Evolutionary conservation across 2,888 invertebrate species (phyloP).

Genomic region (Apocheima hispidaria): DNA sequence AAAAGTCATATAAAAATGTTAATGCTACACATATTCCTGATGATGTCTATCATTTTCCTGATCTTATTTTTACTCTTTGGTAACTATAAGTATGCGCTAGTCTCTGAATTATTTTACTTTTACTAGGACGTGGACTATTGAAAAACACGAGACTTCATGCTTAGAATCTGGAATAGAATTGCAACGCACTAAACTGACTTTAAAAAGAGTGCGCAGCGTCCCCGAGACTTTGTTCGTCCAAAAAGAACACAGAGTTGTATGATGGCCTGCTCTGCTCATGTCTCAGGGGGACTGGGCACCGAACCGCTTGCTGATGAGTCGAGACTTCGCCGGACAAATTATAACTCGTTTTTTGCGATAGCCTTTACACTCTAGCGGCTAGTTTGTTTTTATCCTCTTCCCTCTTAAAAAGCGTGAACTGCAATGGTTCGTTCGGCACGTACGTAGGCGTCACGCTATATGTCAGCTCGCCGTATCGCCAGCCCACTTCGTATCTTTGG

Average conservation of each 20-base stretch:
- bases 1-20: background rate
- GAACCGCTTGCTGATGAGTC: too few relatives aligned
- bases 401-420: conserved; percentile 86
- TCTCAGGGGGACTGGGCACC: too few relatives aligned
- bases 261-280: too few relatives aligned
- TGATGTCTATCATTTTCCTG: background rate
- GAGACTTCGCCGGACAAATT: too few relatives aligned
- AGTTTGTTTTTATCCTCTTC: conserved; percentile 29
- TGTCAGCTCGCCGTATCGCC: conserved; percentile 88
- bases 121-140: too few relatives aligned
- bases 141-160: background rate
- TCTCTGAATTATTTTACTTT: background rate
- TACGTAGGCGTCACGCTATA: conserved; percentile 92
- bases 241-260: too few relatives aligned
- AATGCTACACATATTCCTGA: background rate
- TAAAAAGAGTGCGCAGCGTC: too few relatives aligned
- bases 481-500: conserved; percentile 89
- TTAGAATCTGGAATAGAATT: background rate
- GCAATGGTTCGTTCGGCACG: conserved; percentile 89
- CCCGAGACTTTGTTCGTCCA: too few relatives aligned
- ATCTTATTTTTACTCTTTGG: conserved; percentile 4
- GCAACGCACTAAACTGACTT: too few relatives aligned
- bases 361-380: conserved; percentile 1
- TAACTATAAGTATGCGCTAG: background rate
- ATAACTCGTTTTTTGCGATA: background rate